phyloP scores from a whole-genome alignment of 2,888 invertebrate genomes.

The Prenolepis imparis region DNA sequence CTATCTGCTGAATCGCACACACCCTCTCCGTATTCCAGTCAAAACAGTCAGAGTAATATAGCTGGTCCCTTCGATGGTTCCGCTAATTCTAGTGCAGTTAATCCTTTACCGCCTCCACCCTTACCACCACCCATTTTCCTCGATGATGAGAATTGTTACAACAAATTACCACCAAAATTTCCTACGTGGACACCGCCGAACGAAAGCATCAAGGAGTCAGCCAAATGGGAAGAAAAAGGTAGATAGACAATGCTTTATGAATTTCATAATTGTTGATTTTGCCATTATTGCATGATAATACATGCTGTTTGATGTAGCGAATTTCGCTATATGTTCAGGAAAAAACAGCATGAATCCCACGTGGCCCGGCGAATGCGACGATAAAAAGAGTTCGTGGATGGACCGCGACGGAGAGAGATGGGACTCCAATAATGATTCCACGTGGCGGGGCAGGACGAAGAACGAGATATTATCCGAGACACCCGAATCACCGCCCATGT shows the following conservation, averaged over 20 bases:
- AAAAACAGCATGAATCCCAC: slow-evolving; percentile 82
- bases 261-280: slow-evolving; percentile 21
- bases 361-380: slow-evolving; percentile 81
- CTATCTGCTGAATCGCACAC: slow-evolving; percentile 82
- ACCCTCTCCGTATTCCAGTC: slow-evolving; percentile 84
- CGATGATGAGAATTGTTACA: slow-evolving; percentile 85
- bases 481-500: slow-evolving; percentile 90
- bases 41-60: slow-evolving; percentile 83
- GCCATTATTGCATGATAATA: slow-evolving; percentile 35
- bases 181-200: slow-evolving; percentile 85
- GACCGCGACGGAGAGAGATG: slow-evolving; percentile 83
- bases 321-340: slow-evolving; percentile 71
- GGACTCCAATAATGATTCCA: slow-evolving; percentile 80
- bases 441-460: slow-evolving; percentile 80
- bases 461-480: slow-evolving; percentile 87
- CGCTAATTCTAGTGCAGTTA: slow-evolving; percentile 76
- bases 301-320: slow-evolving; percentile 55
- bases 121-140: slow-evolving; percentile 85
- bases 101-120: slow-evolving; percentile 85
- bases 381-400: slow-evolving; percentile 80
- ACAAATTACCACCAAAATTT: slow-evolving; percentile 86
- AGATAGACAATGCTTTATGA: background rate
- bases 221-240: slow-evolving; percentile 84
- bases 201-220: slow-evolving; percentile 80
- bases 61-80: slow-evolving; percentile 78